Evolutionary conservation across 2,113 vertebrate genomes (phyloP), one percentile per base, ranked within the genome.

Genomic region (Tretioscincus oriximinensis): DNA sequence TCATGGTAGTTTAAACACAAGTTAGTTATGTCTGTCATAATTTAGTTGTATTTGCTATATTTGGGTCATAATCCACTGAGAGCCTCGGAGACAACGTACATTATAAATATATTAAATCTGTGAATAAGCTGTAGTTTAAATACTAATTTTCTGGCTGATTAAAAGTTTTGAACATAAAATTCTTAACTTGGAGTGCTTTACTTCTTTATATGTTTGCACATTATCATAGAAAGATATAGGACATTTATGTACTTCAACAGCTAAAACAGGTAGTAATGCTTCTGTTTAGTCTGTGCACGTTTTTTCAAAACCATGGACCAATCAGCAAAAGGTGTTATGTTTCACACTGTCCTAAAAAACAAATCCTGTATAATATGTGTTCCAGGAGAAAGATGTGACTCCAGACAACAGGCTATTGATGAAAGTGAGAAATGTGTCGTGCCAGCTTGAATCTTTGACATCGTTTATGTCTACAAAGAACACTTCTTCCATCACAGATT

Each of bases 351-450:
- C 2, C 31, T 63, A 45, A 88, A 78, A 5, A 74, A 29, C 31
- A 22, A 18, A 90, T 58, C 16, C 73, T 7, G 9, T 68, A 8
- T 61, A 61, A 78, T 87, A 88, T 93, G n/a, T 90, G 24, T 92
- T 89, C 75, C 92, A 99, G 98, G 98, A 98, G 89, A 98, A 96
- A 77, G 95, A 97, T 16, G 97, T 99, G 92, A 90, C 94, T 91
- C 98, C 97, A 0, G 98, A 99, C 73, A 93, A 94, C 91, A 95
- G 89, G 85, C 94, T 99, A 85, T 92, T 97, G 90, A 93, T 92
- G 91, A 91, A 93, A 86, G 95, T 97, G 86, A 92, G 81, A 84
- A 91, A 96, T 28, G 90, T 95, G 78, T 92, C 94, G 4, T 92
- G 90, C 54, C 94, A 93, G 86, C 85, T 90, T 77, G 94, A 95